A percentile compares a stretch with the other conserved stretches of the same genome.
Conservation (phyloP, 2,888 invertebrate genomes). For the Plutella xylostella region DNA sequence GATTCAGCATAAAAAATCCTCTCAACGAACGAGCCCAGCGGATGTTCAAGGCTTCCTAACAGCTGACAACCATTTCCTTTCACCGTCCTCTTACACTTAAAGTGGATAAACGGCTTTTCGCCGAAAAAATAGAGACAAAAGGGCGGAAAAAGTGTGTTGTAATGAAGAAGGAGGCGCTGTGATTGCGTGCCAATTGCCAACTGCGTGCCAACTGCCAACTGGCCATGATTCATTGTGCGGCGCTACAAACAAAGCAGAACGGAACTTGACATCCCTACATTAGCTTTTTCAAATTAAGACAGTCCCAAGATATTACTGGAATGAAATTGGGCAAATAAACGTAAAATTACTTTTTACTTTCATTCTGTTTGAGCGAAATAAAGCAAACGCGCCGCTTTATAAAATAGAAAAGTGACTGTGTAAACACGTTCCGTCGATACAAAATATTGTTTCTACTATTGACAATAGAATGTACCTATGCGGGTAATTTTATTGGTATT, state of each 20-base stretch:
- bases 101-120: conserved; percentile 28
- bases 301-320: conserved; percentile 22
- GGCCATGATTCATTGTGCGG: conserved; percentile 31
- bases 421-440: too few species aligned
- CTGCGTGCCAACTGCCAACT: conserved; percentile 33
- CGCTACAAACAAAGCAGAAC: conserved; percentile 19
- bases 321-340: conserved; percentile 3
- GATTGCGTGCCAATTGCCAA: conserved; percentile 38
- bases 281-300: conserved; percentile 26
- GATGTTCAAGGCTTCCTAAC: conserved; percentile 14
- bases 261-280: conserved; percentile 10
- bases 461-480: too few species aligned
- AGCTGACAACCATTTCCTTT: conserved; percentile 22
- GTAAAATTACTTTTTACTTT: conserved; percentile 5
- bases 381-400: too few species aligned
- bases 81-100: conserved; percentile 21
- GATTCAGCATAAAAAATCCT: conserved; percentile 3
- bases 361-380: neutral
- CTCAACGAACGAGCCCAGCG: conserved; percentile 8
- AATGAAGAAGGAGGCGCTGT: conserved; percentile 33
- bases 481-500: too few species aligned
- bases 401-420: too few species aligned
- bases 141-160: conserved; percentile 27
- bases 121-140: conserved; percentile 24
- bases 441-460: too few species aligned